Conservation (phyloP, 1,140 invertebrate species). For the Ips typographus region DNA sequence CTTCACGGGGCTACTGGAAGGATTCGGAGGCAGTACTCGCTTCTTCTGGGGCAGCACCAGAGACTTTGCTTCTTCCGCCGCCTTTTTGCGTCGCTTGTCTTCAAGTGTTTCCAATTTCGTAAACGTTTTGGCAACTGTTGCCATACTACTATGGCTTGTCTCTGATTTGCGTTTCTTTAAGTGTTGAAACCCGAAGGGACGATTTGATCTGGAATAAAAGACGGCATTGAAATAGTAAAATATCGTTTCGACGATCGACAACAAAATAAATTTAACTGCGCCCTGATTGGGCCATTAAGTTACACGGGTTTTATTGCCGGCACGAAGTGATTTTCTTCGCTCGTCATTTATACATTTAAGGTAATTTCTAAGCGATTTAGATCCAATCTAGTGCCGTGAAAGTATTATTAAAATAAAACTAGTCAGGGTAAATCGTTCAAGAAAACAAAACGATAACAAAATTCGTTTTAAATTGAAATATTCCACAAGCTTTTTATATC, state of each 20-base stretch:
- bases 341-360: conserved; percentile 37
- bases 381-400: conserved; percentile 27
- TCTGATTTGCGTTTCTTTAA: conserved; percentile 60
- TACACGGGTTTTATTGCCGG: conserved; percentile 23
- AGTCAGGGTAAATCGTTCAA: conserved; percentile 24
- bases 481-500: background rate
- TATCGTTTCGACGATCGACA: background rate
- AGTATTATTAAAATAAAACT: conserved; percentile 36
- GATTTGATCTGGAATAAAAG: conserved; percentile 47
- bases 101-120: conserved; percentile 51
- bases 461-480: conserved; percentile 31
- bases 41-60: conserved; percentile 64
- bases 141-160: conserved; percentile 45
- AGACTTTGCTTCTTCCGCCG: conserved; percentile 53
- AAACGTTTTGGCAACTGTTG: conserved; percentile 49
- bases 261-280: conserved; percentile 5
- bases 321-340: conserved; percentile 34
- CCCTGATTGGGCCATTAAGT: conserved; percentile 33
- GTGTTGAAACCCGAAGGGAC: conserved; percentile 51
- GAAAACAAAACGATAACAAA: conserved; percentile 24
- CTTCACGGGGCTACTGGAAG: conserved; percentile 56
- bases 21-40: conserved; percentile 55
- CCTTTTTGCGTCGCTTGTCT: conserved; percentile 57
- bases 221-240: background rate
- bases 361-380: conserved; percentile 35